Evolutionary conservation across 2,888 invertebrate species (phyloP), one percentile per base, ranked within the genome.

Genomic region (Acholoe squamosa): DNA sequence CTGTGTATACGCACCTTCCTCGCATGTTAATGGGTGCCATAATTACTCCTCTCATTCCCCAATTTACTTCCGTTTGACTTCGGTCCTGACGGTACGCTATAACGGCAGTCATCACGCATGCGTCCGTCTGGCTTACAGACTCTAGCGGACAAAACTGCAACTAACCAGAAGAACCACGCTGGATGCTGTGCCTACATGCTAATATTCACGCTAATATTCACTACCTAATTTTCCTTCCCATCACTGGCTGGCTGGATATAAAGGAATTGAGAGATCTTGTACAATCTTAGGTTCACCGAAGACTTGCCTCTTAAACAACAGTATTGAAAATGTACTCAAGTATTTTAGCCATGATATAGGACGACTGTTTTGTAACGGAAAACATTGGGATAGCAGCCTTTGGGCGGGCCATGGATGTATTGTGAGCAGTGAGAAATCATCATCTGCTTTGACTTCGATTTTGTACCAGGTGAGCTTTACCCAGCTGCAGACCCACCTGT

Each of bases 61-160:
- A 28, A 28, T 28, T 71, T 71, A 71, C 31, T 71, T 71, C 71
- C 71, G 71, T 28, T 28, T 71, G 71, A 28, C 25, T 71, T 25
- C 71, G 3, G 71, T n/a, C 71, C 19, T 1, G n/a, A 14, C n/a
- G 14, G 1, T 28, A 28, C 71, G 3, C 5, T 25, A 22, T 28
- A 71, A 71, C 71, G 71, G 71, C 28, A 71, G 19, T 0, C n/a
- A 71, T 71, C 71, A 71, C 71, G 71, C 71, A 71, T 71, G 71
- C 71, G 71, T 28, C 5, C 71, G 61, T 1, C 22, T 19, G 3
- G 22, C 3, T 16, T 10, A 43, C 28, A n/a, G 31, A 25, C 14
- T 5, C 71, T 28, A 14, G 14, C 28, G 71, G 71, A 1, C 7
- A 28, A 5, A 12, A 7, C 14, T 19, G 22, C 12, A 61, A 61